Base-by-base conservation (phyloP, 2,797 vertebrate genomes). In the Salarias fasciatus region DNA sequence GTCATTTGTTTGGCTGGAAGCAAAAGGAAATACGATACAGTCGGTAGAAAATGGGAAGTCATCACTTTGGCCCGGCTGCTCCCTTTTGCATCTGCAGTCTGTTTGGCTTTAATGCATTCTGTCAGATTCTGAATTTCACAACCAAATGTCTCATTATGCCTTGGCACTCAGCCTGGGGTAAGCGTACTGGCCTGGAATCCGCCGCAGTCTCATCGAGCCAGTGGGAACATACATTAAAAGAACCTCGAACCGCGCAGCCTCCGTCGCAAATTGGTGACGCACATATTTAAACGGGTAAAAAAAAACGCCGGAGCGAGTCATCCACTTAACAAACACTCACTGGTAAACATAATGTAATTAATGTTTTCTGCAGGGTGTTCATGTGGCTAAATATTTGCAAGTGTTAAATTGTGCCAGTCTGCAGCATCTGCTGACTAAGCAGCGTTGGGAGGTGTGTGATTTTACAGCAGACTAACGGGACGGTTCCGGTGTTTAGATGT, bases 121-220 rank as follows among this genome's bases (percentile, higher is more conserved):
- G 90, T 91, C 90, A 92, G 87, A 91, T 90, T 90, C 72, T 40
- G 82, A 90, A 89, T 91, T 88, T 88, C 85, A 86, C 83, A 87
- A 90, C 82, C 87, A 82, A 88, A 90, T 86, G 84, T 89, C 84
- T 91, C 85, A 89, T 92, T 92, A 91, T 75, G 86, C 73, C 55
- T 83, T 90, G 88, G 86, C 86, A 59, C 76, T 67, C 56, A 56
- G 89, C 89, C 89, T 79, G 43, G 79, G 83, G 75, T 85, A 79
- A 89, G 79, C 71, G 79, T 68, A 75, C 84, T 82, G 84, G 84
- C 83, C 85, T 67, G 70, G 79, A 86, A 86, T 85, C 85, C 80
- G 86, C 80, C 45, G 74, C 80, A 82, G 83, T 87, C 83, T 72
- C 83, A 79, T 78, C 68, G 45, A 79, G 80, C 86, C 59, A 15